Conservation (phyloP, 37 sponge, comb jelly and placozoan genomes). For the Bolinopsis microptera region DNA sequence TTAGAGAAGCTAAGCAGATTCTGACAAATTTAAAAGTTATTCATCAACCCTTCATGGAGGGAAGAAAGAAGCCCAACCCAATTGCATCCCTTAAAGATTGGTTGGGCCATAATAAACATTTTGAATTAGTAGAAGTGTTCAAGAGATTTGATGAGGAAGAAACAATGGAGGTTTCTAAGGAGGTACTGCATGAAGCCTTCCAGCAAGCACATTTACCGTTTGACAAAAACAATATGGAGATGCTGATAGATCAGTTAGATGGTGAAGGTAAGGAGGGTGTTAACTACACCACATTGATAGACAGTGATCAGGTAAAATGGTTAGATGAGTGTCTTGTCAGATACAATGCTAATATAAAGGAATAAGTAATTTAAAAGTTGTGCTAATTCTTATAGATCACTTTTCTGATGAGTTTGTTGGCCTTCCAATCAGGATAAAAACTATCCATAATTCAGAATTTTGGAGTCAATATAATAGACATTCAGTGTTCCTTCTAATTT, state of each 20-base stretch:
- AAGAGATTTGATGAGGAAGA: slow-evolving; percentile 62
- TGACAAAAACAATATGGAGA: slow-evolving; percentile 56
- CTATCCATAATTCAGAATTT: not conserved
- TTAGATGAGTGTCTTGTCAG: slow-evolving; percentile 43
- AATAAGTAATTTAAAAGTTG: not conserved
- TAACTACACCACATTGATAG: slow-evolving; percentile 16
- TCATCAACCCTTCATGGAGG: slow-evolving; percentile 57
- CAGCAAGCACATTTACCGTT: slow-evolving; percentile 53
- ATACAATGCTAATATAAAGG: slow-evolving; percentile 4
- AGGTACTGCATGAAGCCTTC: slow-evolving; percentile 42
- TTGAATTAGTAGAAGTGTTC: slow-evolving; percentile 59
- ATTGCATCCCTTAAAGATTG: slow-evolving; percentile 54
- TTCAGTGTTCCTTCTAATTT: not conserved
- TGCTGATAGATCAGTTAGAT: slow-evolving; percentile 58
- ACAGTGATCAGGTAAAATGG: slow-evolving; percentile 49
- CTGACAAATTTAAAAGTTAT: not conserved
- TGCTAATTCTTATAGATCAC: no score
- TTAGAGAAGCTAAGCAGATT: not conserved
- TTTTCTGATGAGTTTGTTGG: no score
- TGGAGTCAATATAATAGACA: not conserved
- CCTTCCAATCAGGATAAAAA: no score
- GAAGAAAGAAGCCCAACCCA: slow-evolving; percentile 65
- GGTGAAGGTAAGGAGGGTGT: slow-evolving; percentile 4
- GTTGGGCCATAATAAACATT: slow-evolving; percentile 47
- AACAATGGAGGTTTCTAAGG: slow-evolving; percentile 48